These are phyloP conservation scores for Psephotus haematonotus DNA, from an alignment of 2,113 vertebrate genomes.

Conservation along the genomic window DNA sequence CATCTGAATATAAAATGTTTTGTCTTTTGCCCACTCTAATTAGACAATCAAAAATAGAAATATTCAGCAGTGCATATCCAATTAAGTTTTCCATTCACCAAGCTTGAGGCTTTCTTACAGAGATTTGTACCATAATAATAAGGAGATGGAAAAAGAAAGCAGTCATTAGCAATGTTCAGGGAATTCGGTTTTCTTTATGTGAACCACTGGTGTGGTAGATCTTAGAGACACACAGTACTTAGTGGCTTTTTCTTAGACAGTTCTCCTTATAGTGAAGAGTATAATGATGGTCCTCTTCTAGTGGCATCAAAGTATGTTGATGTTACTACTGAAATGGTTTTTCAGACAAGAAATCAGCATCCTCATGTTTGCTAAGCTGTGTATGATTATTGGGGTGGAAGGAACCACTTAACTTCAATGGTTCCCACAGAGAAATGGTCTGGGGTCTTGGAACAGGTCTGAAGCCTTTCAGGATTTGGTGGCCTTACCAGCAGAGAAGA, in stretches of 20 bases:
- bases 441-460: neutral
- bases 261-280: neutral
- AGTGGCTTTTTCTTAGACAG: slow-evolving; percentile 42
- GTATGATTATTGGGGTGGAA: neutral
- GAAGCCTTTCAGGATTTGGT: neutral
- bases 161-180: neutral
- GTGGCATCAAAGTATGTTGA: neutral
- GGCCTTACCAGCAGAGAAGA: neutral
- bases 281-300: neutral
- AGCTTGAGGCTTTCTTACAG: neutral
- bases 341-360: neutral
- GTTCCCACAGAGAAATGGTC: neutral
- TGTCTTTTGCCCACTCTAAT: slow-evolving; percentile 39
- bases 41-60: slow-evolving; percentile 55
- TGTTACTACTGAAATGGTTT: neutral
- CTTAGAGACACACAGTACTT: neutral
- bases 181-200: neutral
- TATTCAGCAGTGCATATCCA: slow-evolving; percentile 3
- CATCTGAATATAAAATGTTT: neutral
- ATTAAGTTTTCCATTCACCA: slow-evolving; percentile 8
- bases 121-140: slow-evolving; percentile 21
- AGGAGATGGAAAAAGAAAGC: slow-evolving; percentile 44
- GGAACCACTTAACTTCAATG: accelerated
- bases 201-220: neutral
- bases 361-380: accelerated